phyloP scores from a whole-genome alignment of 1,140 invertebrate genomes.

The Drosophila littoralis region DNA sequence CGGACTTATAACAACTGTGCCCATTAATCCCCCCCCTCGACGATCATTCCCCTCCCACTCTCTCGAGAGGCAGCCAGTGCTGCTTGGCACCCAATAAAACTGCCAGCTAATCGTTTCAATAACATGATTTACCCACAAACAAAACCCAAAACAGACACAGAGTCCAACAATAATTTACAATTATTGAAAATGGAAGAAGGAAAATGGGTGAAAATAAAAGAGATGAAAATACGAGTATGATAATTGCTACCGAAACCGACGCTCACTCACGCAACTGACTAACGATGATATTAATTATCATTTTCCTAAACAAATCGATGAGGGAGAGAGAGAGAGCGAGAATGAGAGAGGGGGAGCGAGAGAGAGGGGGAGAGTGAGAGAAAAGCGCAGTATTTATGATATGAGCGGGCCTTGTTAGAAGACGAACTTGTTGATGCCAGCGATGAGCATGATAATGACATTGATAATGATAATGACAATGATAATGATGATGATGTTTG shows the following conservation, averaged over 20 bases:
- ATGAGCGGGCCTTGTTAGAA: conserved; percentile 55
- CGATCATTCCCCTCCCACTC: background rate
- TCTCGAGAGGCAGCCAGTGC: background rate
- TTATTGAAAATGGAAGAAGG: conserved; percentile 64
- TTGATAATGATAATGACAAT: conserved; percentile 4
- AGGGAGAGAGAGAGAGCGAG: conserved; percentile 6
- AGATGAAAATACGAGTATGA: conserved; percentile 68
- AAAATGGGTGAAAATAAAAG: conserved; percentile 23
- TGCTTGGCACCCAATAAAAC: conserved; percentile 70
- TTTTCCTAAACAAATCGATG: conserved; percentile 72
- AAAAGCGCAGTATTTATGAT: conserved; percentile 71
- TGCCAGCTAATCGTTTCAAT: conserved; percentile 78
- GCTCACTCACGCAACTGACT: conserved; percentile 37
- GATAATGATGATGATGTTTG: conserved; percentile 15
- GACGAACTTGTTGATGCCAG: conserved; percentile 62
- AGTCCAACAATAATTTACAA: conserved; percentile 71
- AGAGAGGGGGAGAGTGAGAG: conserved; percentile 8
- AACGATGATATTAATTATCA: conserved; percentile 83
- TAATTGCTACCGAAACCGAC: conserved; percentile 69
- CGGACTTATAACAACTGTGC: conserved; percentile 2
- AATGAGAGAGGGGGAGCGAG: background rate
- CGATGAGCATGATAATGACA: conserved; percentile 3
- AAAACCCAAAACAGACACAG: conserved; percentile 19
- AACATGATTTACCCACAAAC: conserved; percentile 75
- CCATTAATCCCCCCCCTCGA: conserved; percentile 2